Evolutionary conservation across 2,888 invertebrate species (phyloP), one percentile per base, ranked within the genome.

Genomic region (Ennomos erosarius): DNA sequence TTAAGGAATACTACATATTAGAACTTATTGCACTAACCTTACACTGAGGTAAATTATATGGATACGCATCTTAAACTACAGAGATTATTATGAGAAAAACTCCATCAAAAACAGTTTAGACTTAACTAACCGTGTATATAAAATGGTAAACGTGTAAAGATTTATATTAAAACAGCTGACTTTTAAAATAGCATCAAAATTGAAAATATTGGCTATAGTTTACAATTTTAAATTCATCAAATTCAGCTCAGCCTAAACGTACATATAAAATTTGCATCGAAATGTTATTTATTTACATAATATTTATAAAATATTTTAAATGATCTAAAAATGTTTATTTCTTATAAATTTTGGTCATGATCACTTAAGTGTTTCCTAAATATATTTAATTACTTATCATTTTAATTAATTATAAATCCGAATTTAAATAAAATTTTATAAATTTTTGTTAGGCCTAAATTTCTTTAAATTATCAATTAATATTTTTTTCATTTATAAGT

Each of bases 181-280:
- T 45, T 39, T n/a, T 44, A 54, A 1, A 8, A n/a, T 36, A 46
- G 49, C 48, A 49, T 43, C 44, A 26, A 26, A 26, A 26, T 16
- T 49, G 35, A 35, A 49, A 9, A 49, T 45, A 16, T 50, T 38
- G 4, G 39, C 55, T 50, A 38, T 33, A n/a, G 35, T 10, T 26
- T n/a, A n/a, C n/a, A n/a, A n/a, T n/a, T n/a, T n/a, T 56, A 48
- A 9, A 10, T 58, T 44, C 44, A 51, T 61, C 46, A 59, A 58
- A 59, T 59, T 12, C 10, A 38, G 10, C 47, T 34, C n/a, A 59
- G 35, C 36, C 42, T 44, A 26, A n/a, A 6, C 1, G n/a, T n/a
- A n/a, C n/a, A n/a, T 50, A 44, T 43, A 45, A 44, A 10, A 10
- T 50, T 11, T n/a, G 6, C 2, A 44, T 6, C 4, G 6, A 26